Evolutionary conservation across 2,888 invertebrate species (phyloP).

Genomic region (Drosophila paramelanica): DNA sequence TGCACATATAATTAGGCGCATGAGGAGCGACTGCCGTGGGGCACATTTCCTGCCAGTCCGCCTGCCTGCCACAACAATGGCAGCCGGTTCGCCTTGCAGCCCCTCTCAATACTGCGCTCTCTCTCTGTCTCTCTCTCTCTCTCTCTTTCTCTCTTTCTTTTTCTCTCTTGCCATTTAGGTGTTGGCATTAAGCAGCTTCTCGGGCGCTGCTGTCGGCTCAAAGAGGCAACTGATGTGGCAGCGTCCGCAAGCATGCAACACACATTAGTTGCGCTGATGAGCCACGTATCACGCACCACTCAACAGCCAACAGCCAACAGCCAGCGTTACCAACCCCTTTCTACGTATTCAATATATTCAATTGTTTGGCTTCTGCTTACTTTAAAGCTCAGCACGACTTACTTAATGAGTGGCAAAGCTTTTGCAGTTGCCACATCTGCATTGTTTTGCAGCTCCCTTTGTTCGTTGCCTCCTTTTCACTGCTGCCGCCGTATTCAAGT

Average conservation of each 20-base stretch:
- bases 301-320: neutral
- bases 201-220: constrained; percentile 17
- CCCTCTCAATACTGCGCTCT: neutral
- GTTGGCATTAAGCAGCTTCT: constrained; percentile 27
- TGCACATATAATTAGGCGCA: constrained; percentile 80
- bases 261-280: constrained; percentile 19
- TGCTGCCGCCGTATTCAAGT: neutral
- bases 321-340: neutral
- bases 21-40: constrained; percentile 64
- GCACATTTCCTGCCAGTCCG: constrained; percentile 55
- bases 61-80: constrained; percentile 29
- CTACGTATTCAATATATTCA: neutral
- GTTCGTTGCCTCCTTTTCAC: neutral
- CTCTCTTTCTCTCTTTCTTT: neutral
- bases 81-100: constrained; percentile 5
- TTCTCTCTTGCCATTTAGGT: constrained; percentile 11
- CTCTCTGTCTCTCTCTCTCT: neutral
- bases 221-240: constrained; percentile 8
- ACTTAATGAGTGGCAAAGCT: neutral
- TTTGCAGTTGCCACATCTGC: neutral
- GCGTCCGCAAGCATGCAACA: constrained; percentile 41
- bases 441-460: neutral
- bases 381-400: neutral
- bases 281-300: constrained; percentile 11
- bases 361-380: constrained; percentile 5